Evolutionary conservation across 2,888 invertebrate genomes (phyloP), one percentile per base, ranked within the genome.

Genomic region (Nemotelus nigrinus): DNA sequence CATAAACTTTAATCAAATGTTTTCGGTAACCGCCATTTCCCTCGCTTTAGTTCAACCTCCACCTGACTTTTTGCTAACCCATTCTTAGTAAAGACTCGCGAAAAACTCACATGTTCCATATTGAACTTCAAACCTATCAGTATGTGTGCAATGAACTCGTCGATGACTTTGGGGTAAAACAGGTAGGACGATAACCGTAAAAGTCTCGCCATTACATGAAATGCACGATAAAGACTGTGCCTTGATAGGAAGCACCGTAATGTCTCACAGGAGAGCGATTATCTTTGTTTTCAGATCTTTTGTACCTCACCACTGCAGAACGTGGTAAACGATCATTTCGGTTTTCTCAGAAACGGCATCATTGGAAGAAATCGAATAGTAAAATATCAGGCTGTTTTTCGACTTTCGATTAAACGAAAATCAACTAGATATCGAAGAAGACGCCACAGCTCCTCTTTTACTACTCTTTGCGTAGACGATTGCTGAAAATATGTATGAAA

Each of bases 231-330:
- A 74, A 74, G 63, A 63, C 63, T 74, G 48, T 48, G 43, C 41
- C 74, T 63, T 45, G 74, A 74, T 74, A 43, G 60, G 60, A 6
- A 41, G 41, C 45, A 44, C 48, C 25, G 63, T 63, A 74, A 74
- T 74, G 74, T 60, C 74, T 74, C 74, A 74, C 74, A 47, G 44
- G 74, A 74, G 74, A 39, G 43, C 74, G 74, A 74, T 74, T 74
- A 74, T 74, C 74, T 74, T 74, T 39, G 48, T 41, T 63, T 48
- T 47, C 7, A n/a, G 57, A 45, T 55, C 65, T n/a, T 63, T 39
- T 5, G 43, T 43, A 63, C 43, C 7, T 63, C 41, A 63, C 63
- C 4, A 3, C 5, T 3, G 43, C 39, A 41, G 63, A 5, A 43
- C 10, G 65, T 45, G 65, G 7, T 45, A 5, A 50, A 65, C 44